Evolutionary conservation across 2,888 invertebrate genomes (phyloP), one percentile per base, ranked within the genome.

Genomic region (Nemurella pictetii): DNA sequence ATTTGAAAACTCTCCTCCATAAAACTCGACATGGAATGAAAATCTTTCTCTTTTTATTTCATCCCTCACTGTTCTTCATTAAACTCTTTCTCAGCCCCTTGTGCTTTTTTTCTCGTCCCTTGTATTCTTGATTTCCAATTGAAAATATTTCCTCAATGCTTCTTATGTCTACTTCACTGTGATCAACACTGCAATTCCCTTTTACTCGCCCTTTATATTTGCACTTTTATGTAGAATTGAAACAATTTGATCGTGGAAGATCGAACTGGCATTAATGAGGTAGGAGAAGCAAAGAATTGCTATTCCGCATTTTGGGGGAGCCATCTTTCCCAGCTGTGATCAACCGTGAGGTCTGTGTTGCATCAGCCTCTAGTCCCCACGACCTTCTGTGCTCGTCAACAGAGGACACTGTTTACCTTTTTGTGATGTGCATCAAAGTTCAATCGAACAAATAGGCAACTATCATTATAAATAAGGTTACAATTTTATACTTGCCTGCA

Each of bases 21-120:
- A 83, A 85, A 85, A 85, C 85, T 84, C 80, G 83, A 85, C 81
- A 84, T 73, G 29, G 83, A 85, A 85, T 82, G 35, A 55, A 83
- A 72, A 74, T 82, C 55, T 85, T 75, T 82, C 84, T 84, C 80
- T 84, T 55, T 78, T 55, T 75, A 27, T 25, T 25, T 30, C 80
- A n/a, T 5, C 27, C 36, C 35, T 12, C 75, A 27, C 73, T 83
- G 29, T 29, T 77, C 25, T 84, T 26, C 73, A 82, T 29, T 55
- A 77, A 78, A 20, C 74, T 73, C 73, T 78, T 80, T 25, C 36
- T 72, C 72, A 26, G 7, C 29, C 73, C 75, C 12, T 15, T 55
- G 55, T 55, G 55, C 55, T 55, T 80, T 28, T 7, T 78, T 73
- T 81, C 36, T 75, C 80, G 72, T 72, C 80, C 82, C 80, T 81